Percentiles rank a stretch among this genome's conserved stretches.
Evolutionary conservation across 2,113 vertebrate species (phyloP).

Genomic region (Charina bottae): DNA sequence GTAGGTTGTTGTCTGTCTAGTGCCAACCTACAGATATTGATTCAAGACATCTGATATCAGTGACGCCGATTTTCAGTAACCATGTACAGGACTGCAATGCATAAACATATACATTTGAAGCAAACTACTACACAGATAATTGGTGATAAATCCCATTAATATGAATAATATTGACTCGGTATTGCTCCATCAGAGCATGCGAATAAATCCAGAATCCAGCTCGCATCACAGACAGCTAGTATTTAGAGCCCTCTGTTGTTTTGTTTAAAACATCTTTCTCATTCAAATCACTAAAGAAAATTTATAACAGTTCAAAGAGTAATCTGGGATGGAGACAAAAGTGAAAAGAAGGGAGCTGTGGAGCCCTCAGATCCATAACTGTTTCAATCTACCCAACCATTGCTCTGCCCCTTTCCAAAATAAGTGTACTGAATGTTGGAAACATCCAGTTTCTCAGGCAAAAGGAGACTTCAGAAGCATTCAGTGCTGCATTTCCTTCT

Average conservation of each 20-base stretch:
- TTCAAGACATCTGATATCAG: not conserved
- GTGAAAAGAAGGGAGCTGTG: not conserved
- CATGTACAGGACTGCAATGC: not conserved
- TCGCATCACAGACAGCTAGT: not conserved
- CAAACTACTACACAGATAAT: not conserved
- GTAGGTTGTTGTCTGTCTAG: not conserved
- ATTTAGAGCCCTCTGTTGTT: not conserved
- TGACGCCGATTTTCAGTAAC: not conserved
- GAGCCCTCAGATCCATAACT: not conserved
- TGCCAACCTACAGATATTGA: not conserved
- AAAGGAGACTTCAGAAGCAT: not conserved
- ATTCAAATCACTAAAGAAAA: not conserved
- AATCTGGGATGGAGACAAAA: not conserved
- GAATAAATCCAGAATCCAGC: not conserved
- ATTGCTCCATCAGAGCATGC: no score
- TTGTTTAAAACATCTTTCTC: not conserved
- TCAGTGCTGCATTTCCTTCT: not conserved
- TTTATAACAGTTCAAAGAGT: not conserved
- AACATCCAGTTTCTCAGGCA: not conserved
- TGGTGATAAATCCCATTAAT: not conserved
- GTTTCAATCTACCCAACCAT: not conserved
- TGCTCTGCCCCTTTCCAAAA: not conserved
- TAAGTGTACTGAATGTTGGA: not conserved
- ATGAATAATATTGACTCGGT: not conserved
- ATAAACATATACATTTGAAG: not conserved